phyloP scores from a whole-genome alignment of 1,140 invertebrate genomes.

The Panagrolaimus sp. region DNA sequence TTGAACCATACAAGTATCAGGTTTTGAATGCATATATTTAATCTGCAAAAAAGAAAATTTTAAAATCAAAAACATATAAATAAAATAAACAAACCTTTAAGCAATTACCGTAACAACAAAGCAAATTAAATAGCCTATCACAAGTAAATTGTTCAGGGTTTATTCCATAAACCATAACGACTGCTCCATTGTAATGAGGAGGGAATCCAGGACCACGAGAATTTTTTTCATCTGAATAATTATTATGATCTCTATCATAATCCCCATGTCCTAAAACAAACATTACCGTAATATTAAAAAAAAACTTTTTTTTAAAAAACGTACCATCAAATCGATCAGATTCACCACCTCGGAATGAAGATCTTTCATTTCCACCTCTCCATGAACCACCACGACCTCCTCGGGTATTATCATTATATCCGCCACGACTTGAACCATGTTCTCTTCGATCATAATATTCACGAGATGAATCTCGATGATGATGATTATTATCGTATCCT shows the following conservation, averaged over 20 bases:
- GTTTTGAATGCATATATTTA: constrained; percentile 96
- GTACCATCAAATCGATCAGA: not conserved
- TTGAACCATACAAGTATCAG: constrained; percentile 98
- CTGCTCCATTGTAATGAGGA: constrained; percentile 66
- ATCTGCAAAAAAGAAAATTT: constrained; percentile 67
- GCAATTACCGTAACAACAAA: constrained; percentile 96
- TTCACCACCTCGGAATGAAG: constrained; percentile 21
- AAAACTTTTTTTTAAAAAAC: no score
- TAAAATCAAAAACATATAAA: constrained; percentile 4
- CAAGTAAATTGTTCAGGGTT: constrained; percentile 86
- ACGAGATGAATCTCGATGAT: constrained; percentile 72
- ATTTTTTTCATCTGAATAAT: no score
- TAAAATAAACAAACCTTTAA: constrained; percentile 72
- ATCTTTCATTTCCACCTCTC: constrained; percentile 3
- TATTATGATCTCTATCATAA: no score
- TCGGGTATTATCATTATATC: constrained; percentile 68
- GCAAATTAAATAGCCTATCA: constrained; percentile 94
- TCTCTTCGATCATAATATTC: constrained; percentile 77
- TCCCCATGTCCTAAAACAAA: no score
- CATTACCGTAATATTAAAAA: no score
- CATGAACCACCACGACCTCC: constrained; percentile 65
- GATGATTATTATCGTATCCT: constrained; percentile 4
- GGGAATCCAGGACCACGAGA: constrained; percentile 20
- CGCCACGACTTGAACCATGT: constrained; percentile 61
- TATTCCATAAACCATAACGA: constrained; percentile 96